phyloP scores from a whole-genome alignment of 2,113 vertebrate genomes.

The Sitta europaea region DNA sequence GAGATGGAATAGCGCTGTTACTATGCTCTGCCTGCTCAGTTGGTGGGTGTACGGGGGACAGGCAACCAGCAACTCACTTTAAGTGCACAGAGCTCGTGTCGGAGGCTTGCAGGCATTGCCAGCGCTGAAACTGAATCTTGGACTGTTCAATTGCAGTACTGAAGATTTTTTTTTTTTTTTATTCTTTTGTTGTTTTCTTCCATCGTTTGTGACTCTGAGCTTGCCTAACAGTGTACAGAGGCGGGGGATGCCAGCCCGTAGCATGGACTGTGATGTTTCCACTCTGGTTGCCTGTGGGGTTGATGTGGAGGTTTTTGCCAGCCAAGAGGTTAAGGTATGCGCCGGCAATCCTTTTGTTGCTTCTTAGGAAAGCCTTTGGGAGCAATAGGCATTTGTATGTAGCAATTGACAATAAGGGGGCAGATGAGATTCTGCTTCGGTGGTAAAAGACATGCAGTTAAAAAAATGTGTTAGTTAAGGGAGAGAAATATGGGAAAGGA shows the following conservation, averaged over 20 bases:
- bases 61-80: constrained; percentile 17
- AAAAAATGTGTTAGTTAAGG: not conserved
- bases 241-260: constrained; percentile 81
- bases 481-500: not conserved
- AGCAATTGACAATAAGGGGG: not conserved
- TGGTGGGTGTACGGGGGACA: constrained; percentile 37
- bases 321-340: constrained; percentile 82
- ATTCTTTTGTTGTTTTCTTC: not conserved
- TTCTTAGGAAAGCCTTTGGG: constrained; percentile 41
- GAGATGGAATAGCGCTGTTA: constrained; percentile 56
- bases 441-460: not conserved
- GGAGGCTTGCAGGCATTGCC: not conserved
- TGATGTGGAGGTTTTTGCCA: constrained; percentile 84
- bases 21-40: constrained; percentile 63
- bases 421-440: not conserved
- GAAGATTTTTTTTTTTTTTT: not conserved
- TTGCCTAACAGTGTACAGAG: constrained; percentile 31
- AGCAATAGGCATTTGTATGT: not conserved
- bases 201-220: constrained; percentile 8
- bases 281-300: constrained; percentile 84
- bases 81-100: constrained; percentile 38
- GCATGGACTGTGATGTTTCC: constrained; percentile 82
- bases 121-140: not conserved
- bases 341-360: constrained; percentile 24
- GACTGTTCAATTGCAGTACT: not conserved